These are phyloP conservation scores for Pristionchus fissidentatus DNA, from an alignment of 2,888 invertebrate species.

Conservation along the genomic window DNA sequence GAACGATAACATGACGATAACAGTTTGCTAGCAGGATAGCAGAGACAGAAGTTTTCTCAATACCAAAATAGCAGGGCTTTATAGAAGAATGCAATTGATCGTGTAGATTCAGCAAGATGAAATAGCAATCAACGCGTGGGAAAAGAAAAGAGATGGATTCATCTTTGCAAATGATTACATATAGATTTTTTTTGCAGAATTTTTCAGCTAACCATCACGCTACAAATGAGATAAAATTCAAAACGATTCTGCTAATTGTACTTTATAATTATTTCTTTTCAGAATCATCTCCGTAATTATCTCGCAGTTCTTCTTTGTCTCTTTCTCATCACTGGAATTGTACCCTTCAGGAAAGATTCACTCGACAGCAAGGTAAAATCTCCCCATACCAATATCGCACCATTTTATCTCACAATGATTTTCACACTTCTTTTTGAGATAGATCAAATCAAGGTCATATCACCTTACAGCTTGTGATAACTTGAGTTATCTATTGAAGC, in stretches of 20 bases:
- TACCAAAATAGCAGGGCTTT: no score
- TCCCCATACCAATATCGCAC: background rate
- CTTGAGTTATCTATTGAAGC: background rate
- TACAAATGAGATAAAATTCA: conserved; percentile 1
- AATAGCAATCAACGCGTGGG: no score
- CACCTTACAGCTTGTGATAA: background rate
- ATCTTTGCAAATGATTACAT: no score
- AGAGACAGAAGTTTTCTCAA: background rate
- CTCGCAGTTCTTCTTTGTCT: conserved; percentile 64
- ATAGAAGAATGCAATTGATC: no score
- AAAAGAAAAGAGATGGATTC: no score
- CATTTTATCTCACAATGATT: background rate
- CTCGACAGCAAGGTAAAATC: conserved; percentile 49
- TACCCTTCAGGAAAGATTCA: conserved; percentile 60
- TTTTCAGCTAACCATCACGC: no score
- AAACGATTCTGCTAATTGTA: no score
- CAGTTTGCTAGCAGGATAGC: no score
- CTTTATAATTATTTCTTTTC: background rate
- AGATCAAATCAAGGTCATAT: background rate
- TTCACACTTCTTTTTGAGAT: background rate
- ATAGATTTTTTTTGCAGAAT: no score
- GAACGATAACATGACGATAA: no score
- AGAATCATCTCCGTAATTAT: conserved; percentile 69
- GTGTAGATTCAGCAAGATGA: no score
- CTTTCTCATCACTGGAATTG: conserved; percentile 66